Percentiles rank a stretch among this genome's conserved stretches.
phyloP scores from a whole-genome alignment of 1,140 invertebrate species.

The Aricia agestis region DNA sequence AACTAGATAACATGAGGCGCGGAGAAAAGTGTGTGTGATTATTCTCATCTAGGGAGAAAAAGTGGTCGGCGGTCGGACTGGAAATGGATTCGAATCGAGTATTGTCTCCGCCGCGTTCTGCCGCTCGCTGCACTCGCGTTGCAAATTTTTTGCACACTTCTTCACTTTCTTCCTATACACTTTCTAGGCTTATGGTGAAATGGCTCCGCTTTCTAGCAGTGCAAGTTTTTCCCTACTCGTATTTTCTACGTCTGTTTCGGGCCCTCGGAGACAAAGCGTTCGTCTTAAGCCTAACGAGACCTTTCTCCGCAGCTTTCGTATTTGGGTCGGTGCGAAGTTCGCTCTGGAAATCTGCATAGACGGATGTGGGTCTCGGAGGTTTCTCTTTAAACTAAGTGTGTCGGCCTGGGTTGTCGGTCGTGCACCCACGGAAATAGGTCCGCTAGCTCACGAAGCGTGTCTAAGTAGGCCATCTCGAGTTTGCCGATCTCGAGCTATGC shows the following conservation, averaged over 20 bases:
- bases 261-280: neutral
- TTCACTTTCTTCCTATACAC: conserved; percentile 75
- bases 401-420: conserved; percentile 43
- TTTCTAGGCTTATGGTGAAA: conserved; percentile 74
- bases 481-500: conserved; percentile 51
- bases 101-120: conserved; percentile 47
- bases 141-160: conserved; percentile 65
- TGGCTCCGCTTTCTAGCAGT: conserved; percentile 72
- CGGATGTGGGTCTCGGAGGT: conserved; percentile 70
- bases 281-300: conserved; percentile 11
- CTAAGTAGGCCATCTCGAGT: conserved; percentile 63
- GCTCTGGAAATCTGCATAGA: conserved; percentile 74
- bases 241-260: conserved; percentile 32
- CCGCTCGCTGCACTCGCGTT: conserved; percentile 46
- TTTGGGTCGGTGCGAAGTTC: conserved; percentile 59
- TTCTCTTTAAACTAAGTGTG: conserved; percentile 72
- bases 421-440: conserved; percentile 68
- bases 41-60: conserved; percentile 58
- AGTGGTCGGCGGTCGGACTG: conserved; percentile 51
- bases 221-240: conserved; percentile 67
- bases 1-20: conserved; percentile 60
- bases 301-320: conserved; percentile 45
- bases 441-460: conserved; percentile 62
- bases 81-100: conserved; percentile 56
- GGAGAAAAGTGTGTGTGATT: conserved; percentile 54